Conservation (phyloP, 2,113 vertebrate species). For the Mystacornis crossleyi region DNA sequence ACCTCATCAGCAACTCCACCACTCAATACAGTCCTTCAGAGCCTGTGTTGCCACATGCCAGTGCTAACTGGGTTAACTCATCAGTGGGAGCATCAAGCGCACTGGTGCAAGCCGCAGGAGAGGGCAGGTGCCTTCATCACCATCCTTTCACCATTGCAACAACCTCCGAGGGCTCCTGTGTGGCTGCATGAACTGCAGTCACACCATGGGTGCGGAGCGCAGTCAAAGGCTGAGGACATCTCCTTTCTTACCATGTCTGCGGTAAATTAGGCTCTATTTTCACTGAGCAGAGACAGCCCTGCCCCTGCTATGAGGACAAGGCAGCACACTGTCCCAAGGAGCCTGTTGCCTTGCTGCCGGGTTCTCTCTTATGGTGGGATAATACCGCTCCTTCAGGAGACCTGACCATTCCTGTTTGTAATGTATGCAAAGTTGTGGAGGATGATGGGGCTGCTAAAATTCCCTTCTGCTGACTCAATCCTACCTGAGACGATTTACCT, state of each 20-base stretch:
- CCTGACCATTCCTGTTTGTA: fast-evolving
- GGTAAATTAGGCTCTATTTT: not conserved
- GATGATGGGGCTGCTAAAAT: not conserved
- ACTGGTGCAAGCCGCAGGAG: not conserved
- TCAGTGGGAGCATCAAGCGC: not conserved
- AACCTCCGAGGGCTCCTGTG: fast-evolving
- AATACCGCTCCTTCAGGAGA: not conserved
- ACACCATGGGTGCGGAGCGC: fast-evolving
- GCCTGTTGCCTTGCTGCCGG: fast-evolving
- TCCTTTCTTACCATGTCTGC: fast-evolving
- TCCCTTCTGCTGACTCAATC: not conserved
- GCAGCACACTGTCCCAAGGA: not conserved
- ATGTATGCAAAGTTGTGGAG: not conserved
- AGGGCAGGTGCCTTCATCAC: not conserved
- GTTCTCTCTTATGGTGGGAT: not conserved
- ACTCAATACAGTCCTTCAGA: not conserved
- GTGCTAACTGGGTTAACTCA: not conserved
- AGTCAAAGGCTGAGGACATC: not conserved
- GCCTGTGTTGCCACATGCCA: not conserved
- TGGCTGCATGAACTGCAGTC: fast-evolving
- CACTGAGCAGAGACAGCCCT: not conserved
- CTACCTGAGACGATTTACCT: not conserved
- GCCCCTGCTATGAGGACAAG: fast-evolving
- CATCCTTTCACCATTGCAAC: not conserved
- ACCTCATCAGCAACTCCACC: not conserved